Percentiles rank a stretch among this genome's conserved stretches.
These are phyloP conservation scores for Diaprepes abbreviatus DNA, from an alignment of 2,888 invertebrate genomes.

Conservation along the genomic window DNA sequence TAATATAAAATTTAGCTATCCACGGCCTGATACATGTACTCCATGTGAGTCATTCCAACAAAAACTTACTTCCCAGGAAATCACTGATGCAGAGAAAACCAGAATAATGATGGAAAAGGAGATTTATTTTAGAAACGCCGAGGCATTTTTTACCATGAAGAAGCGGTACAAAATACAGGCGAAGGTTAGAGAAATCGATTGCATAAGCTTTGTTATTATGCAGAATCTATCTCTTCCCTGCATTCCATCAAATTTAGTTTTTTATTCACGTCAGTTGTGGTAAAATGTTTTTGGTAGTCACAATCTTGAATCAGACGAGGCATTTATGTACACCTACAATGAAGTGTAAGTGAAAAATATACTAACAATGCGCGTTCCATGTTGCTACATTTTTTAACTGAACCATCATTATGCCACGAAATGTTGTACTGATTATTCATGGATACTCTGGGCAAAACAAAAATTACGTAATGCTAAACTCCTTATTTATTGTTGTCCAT, in stretches of 20 bases:
- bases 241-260: too few species aligned
- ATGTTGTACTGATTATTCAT: constrained; percentile 41
- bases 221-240: too few species aligned
- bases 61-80: too few species aligned
- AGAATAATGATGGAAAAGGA: constrained; percentile 36
- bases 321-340: constrained; percentile 42
- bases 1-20: constrained; percentile 32
- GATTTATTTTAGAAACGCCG: not conserved
- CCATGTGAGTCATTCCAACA: constrained; percentile 32
- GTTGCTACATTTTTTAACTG: constrained; percentile 40
- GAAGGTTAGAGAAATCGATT: constrained; percentile 1
- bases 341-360: constrained; percentile 44
- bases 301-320: constrained; percentile 46
- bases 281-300: constrained; percentile 51
- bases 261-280: too few species aligned
- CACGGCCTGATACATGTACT: constrained; percentile 34
- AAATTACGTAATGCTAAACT: constrained; percentile 43
- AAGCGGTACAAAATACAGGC: too few species aligned
- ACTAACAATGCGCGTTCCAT: constrained; percentile 45
- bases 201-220: constrained; percentile 44
- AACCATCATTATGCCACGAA: not conserved
- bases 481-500: constrained; percentile 17
- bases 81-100: too few species aligned
- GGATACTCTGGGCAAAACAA: constrained; percentile 49
- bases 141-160: constrained; percentile 19